Evolutionary conservation across 2,113 vertebrate genomes (phyloP), one percentile per base, ranked within the genome.

Genomic region (Nycticebus coucang): DNA sequence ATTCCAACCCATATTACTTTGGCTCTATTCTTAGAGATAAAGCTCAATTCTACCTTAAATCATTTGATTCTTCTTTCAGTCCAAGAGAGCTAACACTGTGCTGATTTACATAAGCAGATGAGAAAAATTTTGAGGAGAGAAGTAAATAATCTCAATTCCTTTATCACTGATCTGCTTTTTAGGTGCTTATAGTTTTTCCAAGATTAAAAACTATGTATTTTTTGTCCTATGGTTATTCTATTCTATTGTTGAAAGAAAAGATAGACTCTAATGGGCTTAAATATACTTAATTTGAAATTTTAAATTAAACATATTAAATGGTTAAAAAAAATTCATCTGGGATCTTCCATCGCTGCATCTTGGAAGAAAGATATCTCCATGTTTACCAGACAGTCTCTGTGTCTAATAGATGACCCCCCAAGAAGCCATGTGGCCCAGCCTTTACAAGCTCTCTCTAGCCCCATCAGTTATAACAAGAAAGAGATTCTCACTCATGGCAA

Each of bases 191-290:
- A 86, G n/a, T 81, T 92, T 50, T 92, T 83, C 57, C 57, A 66
- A 33, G 4, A 91, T 59, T 90, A 91, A 94, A 90, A 62, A 74
- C 18, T 50, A 88, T 30, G 59, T n/a, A 26, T n/a, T 53, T 81
- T 85, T 96, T 30, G 60, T 94, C 37, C 55, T 60, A 0, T 80
- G 75, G 37, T 68, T 87, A 80, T 92, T 95, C 93, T 94, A 84
- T 91, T 95, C 50, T 72, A 22, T 41, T 85, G 78, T n/a, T 68
- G 24, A 74, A 95, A 79, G 64, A 74, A 85, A 94, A 19, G 37
- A 77, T 86, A 89, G 84, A 50, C 68, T 57, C 57, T 59, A 92
- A 66, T 79, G 93, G n/a, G 24, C 64, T 64, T 60, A 91, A 82
- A 68, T 95, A 74, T 60, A 75, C 30, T 83, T 60, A 79, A 91